These are phyloP conservation scores for Eilema depressum DNA, from an alignment of 2,888 invertebrate species.

Conservation along the genomic window DNA sequence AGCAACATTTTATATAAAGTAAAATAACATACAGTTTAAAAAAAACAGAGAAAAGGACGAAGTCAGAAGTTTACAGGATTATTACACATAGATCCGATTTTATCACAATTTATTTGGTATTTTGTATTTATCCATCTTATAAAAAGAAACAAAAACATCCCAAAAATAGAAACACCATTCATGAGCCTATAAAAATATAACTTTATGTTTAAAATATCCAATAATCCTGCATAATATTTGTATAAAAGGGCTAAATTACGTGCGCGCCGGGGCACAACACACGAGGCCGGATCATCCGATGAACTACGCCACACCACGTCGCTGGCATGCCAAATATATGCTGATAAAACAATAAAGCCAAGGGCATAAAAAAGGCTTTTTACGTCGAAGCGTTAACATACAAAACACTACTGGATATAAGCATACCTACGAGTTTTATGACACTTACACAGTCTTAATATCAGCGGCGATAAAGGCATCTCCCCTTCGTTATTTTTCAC, in stretches of 20 bases:
- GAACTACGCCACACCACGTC: constrained; percentile 27
- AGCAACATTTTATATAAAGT: neutral
- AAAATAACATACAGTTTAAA: no score
- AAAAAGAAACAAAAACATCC: neutral
- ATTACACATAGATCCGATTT: no score
- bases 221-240: constrained; percentile 49
- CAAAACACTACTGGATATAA: constrained; percentile 49
- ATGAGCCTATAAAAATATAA: constrained; percentile 43
- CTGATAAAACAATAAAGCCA: constrained; percentile 56
- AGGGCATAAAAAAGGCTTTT: constrained; percentile 46
- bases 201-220: constrained; percentile 41
- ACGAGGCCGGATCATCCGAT: constrained; percentile 31
- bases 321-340: constrained; percentile 46
- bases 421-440: constrained; percentile 53
- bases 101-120: no score
- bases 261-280: constrained; percentile 33
- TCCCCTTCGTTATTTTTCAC: constrained; percentile 38
- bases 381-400: constrained; percentile 50
- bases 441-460: constrained; percentile 60
- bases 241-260: constrained; percentile 51
- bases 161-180: constrained; percentile 27
- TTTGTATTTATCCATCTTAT: neutral
- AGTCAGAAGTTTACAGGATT: no score
- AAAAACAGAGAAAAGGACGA: no score
- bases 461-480: constrained; percentile 57